Evolutionary conservation across 2,797 vertebrate species (phyloP).

Genomic region (Gymnocypris eckloni): DNA sequence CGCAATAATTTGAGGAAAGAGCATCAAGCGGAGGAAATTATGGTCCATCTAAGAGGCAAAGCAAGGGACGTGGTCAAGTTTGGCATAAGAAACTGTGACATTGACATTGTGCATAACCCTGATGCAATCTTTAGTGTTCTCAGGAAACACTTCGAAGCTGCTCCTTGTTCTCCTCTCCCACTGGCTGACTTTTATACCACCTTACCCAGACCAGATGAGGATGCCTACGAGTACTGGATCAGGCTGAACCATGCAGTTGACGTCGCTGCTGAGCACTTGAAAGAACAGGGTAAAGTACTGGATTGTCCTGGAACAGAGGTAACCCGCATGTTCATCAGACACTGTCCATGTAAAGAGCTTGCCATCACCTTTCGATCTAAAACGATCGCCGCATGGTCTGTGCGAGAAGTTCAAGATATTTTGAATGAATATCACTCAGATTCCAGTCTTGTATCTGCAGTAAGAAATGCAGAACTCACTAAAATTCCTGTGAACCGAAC

Average conservation of each 20-base stretch:
- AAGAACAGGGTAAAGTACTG: constrained; percentile 13
- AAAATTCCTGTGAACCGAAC: not conserved
- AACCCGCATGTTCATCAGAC: not conserved
- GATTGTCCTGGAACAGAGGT: not conserved
- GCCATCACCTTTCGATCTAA: too few species aligned
- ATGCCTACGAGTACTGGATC: constrained; percentile 13
- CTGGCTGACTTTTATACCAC: constrained; percentile 22
- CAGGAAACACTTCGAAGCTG: constrained; percentile 15
- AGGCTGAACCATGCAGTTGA: constrained; percentile 17
- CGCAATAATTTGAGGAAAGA: not conserved
- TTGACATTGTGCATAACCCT: constrained; percentile 20
- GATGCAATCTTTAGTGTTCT: constrained; percentile 27
- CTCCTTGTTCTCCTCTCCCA: not conserved
- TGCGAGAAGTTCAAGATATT: not conserved
- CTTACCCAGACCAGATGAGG: not conserved
- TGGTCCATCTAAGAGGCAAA: constrained; percentile 24
- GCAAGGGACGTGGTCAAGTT: constrained; percentile 36
- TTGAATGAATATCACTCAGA: constrained; percentile 11
- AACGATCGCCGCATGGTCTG: not conserved
- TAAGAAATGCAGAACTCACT: not conserved
- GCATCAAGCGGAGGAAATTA: constrained; percentile 29
- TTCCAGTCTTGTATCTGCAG: not conserved
- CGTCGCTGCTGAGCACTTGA: not conserved
- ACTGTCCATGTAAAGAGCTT: not conserved
- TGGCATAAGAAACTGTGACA: constrained; percentile 1